A percentile compares a stretch with the other conserved stretches of the same genome.
Evolutionary conservation across 2,113 vertebrate species (phyloP).

Genomic region (Caracal caracal): DNA sequence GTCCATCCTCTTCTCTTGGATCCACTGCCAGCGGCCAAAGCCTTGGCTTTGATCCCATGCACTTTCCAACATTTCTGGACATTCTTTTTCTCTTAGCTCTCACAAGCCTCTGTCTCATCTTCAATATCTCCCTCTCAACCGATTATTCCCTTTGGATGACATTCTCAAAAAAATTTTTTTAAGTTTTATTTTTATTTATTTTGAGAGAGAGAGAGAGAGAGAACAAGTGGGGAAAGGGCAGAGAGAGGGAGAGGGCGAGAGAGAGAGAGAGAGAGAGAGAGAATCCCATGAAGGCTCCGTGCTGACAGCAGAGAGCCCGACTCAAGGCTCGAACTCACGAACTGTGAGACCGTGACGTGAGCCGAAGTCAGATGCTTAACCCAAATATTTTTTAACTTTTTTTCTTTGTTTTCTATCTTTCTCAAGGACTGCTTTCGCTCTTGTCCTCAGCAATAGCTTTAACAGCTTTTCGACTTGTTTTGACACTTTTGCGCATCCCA

Average conservation of each 20-base stretch:
- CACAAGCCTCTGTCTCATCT: no score
- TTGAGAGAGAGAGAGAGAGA: no score
- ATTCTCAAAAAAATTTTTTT: no score
- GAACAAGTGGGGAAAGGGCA: no score
- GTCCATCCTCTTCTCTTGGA: neutral
- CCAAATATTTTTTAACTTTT: neutral
- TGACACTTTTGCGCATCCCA: neutral
- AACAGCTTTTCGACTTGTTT: neutral
- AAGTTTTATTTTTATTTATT: neutral
- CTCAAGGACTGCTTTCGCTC: neutral
- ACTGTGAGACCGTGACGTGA: no score
- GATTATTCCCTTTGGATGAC: neutral
- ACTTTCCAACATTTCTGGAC: neutral
- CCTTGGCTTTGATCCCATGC: fast-evolving
- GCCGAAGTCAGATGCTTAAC: no score
- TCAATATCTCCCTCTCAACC: neutral
- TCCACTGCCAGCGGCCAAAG: neutral
- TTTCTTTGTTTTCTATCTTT: neutral
- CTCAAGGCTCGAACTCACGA: no score
- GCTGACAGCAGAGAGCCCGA: no score
- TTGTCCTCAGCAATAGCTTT: neutral
- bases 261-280: no score
- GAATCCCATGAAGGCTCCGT: no score
- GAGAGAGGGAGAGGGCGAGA: no score
- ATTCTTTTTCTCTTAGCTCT: neutral